Evolutionary conservation across 2,113 vertebrate species (phyloP), one percentile per base, ranked within the genome.

Genomic region (Myiopsitta monachus): DNA sequence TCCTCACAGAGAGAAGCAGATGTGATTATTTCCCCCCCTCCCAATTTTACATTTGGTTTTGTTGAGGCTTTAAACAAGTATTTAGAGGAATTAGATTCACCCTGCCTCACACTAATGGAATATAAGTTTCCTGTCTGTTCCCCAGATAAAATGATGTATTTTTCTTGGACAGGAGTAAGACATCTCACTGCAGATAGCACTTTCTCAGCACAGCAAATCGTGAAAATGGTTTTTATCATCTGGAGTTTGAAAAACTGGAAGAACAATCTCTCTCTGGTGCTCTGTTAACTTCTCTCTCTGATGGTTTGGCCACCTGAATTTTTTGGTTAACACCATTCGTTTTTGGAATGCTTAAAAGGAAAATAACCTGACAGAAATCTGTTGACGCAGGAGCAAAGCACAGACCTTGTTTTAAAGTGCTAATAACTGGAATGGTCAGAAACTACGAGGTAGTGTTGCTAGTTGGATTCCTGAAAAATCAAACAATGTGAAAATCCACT

Each of bases 211-310:
- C 10, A 49, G 64, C 7, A 43, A 70, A 80, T 62, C 61, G 70
- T 36, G 47, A 41, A 64, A 90, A 79, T 62, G 28, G 9, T 68
- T 95, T 93, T 95, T 88, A 46, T 92, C 52, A 62, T 92, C 44
- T 80, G 18, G 67, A 61, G 23, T 68, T 68, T 77, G 66, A 55
- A 75, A 81, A 86, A 64, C 33, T 64, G 55, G 39, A 93, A 83
- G 36, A 33, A 59, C 30, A 78, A 3, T 62, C 18, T 68, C 39
- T 59, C 28, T 13, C 47, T 87, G 26, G 17, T 93, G 36, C n/a
- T 36, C 57, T 91, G 30, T 52, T 91, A 86, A 70, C 27, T 81
- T 88, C 28, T 22, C 1, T 70, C 23, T 95, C 44, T 46, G 31
- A 39, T 36, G 17, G 22, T 92, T 76, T 92, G 41, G 11, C 28